Evolutionary conservation across 2,113 vertebrate genomes (phyloP).

Genomic region (Charina bottae): DNA sequence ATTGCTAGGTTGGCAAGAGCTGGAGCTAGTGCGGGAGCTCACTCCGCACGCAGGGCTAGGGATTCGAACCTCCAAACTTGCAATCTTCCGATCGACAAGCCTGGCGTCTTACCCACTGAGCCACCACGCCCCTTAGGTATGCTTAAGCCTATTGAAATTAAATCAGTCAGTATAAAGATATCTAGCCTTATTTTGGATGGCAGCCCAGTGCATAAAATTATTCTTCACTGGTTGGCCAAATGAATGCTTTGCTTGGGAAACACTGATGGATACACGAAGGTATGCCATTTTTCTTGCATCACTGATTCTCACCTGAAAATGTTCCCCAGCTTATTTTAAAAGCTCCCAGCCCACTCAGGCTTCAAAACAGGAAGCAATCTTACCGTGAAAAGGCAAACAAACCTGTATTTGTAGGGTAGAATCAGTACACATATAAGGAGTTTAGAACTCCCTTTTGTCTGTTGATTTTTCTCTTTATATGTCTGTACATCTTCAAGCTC

Average conservation of each 20-base stretch:
- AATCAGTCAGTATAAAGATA: neutral
- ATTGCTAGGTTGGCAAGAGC: too few relatives aligned
- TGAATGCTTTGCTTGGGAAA: neutral
- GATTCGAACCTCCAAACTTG: too few relatives aligned
- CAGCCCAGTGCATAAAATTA: neutral
- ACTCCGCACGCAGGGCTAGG: too few relatives aligned
- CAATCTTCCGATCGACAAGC: too few relatives aligned
- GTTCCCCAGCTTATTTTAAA: neutral
- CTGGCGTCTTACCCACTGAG: too few relatives aligned
- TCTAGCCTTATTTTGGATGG: neutral
- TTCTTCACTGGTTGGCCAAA: neutral
- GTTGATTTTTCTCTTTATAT: neutral
- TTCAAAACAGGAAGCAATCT: neutral
- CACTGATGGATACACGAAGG: neutral
- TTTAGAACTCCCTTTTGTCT: neutral
- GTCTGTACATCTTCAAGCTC: neutral
- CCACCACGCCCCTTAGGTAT: too few relatives aligned
- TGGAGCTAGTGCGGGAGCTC: too few relatives aligned
- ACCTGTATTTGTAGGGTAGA: neutral
- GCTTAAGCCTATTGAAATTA: neutral
- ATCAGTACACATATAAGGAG: neutral
- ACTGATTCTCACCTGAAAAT: conserved; percentile 1
- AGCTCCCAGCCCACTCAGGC: neutral
- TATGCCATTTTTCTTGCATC: neutral
- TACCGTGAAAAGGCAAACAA: neutral